These are phyloP conservation scores for Leptatherina wallacei DNA, from an alignment of 2,797 vertebrate species.

Conservation along the genomic window DNA sequence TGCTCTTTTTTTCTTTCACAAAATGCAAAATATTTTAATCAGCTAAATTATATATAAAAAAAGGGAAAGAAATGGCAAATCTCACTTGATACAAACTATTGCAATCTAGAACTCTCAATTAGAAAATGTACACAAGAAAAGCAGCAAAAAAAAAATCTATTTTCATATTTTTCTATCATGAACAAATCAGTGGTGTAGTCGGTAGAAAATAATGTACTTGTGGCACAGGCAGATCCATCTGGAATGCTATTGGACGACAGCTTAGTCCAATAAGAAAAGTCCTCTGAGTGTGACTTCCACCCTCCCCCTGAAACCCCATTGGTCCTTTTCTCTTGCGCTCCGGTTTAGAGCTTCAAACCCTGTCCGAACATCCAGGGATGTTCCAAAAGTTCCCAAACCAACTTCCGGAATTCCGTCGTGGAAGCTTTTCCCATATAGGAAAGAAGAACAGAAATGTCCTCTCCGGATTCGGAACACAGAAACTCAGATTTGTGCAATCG, in stretches of 20 bases:
- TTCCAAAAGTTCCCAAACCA: slow-evolving; percentile 43
- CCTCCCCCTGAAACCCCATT: slow-evolving; percentile 55
- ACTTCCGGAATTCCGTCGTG: slow-evolving; percentile 51
- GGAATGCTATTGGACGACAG: slow-evolving; percentile 54
- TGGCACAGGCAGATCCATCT: slow-evolving; percentile 62
- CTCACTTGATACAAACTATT: slow-evolving; percentile 73
- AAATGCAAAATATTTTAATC: slow-evolving; percentile 71
- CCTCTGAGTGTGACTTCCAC: slow-evolving; percentile 29
- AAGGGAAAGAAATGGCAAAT: slow-evolving; percentile 64
- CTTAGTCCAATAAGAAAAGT: slow-evolving; percentile 49
- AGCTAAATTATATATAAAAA: slow-evolving; percentile 50
- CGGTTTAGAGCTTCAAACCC: slow-evolving; percentile 24
- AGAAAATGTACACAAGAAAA: slow-evolving; percentile 83
- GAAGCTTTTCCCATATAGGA: slow-evolving; percentile 33
- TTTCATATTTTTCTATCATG: slow-evolving; percentile 67
- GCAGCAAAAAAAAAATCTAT: slow-evolving; percentile 80
- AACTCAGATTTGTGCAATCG: slow-evolving; percentile 74
- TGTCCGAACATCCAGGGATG: slow-evolving; percentile 28
- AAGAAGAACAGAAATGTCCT: slow-evolving; percentile 5
- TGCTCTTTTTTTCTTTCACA: slow-evolving; percentile 73
- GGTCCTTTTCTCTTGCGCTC: slow-evolving; percentile 49
- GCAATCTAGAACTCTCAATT: slow-evolving; percentile 81
- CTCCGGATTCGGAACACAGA: slow-evolving; percentile 25
- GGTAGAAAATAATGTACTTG: slow-evolving; percentile 61
- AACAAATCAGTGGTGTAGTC: slow-evolving; percentile 86